Evolutionary conservation across 2,797 vertebrate species (phyloP).

Genomic region (Alcedo atthis): DNA sequence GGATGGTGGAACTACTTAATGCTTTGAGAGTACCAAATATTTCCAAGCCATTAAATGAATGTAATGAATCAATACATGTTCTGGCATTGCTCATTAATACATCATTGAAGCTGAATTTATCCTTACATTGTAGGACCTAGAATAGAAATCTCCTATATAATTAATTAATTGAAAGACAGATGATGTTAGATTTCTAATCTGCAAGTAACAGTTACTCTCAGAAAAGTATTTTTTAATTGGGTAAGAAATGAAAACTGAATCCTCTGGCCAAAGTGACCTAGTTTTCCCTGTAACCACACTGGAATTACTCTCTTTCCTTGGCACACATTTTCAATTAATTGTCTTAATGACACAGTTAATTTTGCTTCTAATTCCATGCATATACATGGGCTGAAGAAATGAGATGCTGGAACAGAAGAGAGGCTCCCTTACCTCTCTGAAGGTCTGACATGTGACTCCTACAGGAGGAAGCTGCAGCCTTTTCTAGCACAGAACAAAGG

Average conservation of each 20-base stretch:
- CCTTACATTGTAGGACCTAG: background rate
- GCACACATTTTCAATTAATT: background rate
- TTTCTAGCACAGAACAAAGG: background rate
- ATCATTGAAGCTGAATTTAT: slow-evolving; percentile 10
- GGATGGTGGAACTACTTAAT: background rate
- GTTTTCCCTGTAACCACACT: background rate
- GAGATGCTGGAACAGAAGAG: background rate
- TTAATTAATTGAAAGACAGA: background rate
- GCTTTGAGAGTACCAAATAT: background rate
- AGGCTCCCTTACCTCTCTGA: background rate
- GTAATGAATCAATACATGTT: slow-evolving; percentile 26
- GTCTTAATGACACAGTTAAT: slow-evolving; percentile 34
- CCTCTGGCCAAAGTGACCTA: background rate
- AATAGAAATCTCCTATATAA: slow-evolving; percentile 17
- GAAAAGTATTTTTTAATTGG: slow-evolving; percentile 18
- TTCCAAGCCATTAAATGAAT: slow-evolving; percentile 24
- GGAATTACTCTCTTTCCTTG: background rate
- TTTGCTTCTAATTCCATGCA: background rate
- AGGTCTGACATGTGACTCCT: background rate
- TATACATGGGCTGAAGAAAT: background rate
- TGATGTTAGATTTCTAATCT: background rate
- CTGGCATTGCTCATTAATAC: background rate
- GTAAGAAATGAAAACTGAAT: slow-evolving; percentile 29
- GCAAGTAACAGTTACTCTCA: background rate
- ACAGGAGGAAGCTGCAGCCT: background rate